Conservation (phyloP, 2,113 vertebrate species). For the Semicossyphus pulcher region DNA sequence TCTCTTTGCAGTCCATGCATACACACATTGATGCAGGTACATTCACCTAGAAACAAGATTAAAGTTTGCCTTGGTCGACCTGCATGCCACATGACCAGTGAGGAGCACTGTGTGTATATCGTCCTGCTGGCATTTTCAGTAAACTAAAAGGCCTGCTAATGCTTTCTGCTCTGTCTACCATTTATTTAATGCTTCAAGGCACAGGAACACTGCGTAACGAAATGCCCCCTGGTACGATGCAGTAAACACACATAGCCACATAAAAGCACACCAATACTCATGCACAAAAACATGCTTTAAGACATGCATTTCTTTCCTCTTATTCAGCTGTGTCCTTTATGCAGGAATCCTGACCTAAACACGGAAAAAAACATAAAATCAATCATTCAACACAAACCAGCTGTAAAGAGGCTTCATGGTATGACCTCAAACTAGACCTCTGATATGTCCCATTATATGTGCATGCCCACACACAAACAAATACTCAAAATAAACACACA, state of each 20-base stretch:
- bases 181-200: constrained; percentile 72
- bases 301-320: neutral
- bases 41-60: neutral
- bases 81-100: constrained; percentile 28
- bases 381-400: constrained; percentile 18
- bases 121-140: constrained; percentile 54
- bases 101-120: constrained; percentile 37
- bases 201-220: constrained; percentile 44
- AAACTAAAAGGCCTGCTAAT: constrained; percentile 71
- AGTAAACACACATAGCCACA: constrained; percentile 1
- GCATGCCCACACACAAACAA: neutral
- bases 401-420: neutral
- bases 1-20: neutral
- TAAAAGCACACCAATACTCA: constrained; percentile 4
- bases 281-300: constrained; percentile 8
- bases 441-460: constrained; percentile 26
- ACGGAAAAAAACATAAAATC: constrained; percentile 7
- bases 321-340: neutral
- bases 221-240: constrained; percentile 45
- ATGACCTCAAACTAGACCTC: constrained; percentile 37
- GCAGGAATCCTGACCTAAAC: constrained; percentile 15
- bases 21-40: neutral
- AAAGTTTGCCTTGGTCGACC: constrained; percentile 16
- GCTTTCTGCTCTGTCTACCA: constrained; percentile 68
- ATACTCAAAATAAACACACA: constrained; percentile 27